These are phyloP conservation scores for Podocnemis expansa DNA, from an alignment of 2,113 vertebrate species.

Conservation along the genomic window DNA sequence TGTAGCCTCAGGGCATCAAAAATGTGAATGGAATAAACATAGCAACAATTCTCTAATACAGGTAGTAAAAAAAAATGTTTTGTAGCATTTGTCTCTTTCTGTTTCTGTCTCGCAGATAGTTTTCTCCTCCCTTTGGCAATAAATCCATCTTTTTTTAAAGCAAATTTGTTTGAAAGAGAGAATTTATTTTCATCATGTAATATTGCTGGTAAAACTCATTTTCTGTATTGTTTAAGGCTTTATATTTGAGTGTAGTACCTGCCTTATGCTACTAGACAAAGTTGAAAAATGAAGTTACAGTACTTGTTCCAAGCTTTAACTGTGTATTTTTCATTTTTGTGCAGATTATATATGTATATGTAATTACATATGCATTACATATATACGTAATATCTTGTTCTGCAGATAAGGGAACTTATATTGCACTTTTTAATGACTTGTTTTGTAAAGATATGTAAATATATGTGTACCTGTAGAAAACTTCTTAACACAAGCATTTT, in stretches of 20 bases:
- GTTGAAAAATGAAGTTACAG: not conserved
- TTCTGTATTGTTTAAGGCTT: not conserved
- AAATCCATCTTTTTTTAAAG: not conserved
- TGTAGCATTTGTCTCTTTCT: not conserved
- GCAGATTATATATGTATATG: not conserved
- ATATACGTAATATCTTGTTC: not conserved
- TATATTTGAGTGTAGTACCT: not conserved
- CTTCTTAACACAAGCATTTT: not conserved
- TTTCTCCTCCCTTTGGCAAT: not conserved
- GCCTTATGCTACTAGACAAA: not conserved
- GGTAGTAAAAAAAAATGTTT: not conserved
- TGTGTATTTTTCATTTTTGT: not conserved
- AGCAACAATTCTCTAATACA: not conserved
- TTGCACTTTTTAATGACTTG: not conserved
- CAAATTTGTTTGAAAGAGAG: not conserved
- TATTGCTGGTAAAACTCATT: not conserved
- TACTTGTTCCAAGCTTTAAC: not conserved
- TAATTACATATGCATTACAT: too few species aligned
- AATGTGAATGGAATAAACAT: constrained; percentile 3
- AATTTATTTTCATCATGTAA: not conserved
- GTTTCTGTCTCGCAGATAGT: not conserved
- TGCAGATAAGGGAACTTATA: not conserved
- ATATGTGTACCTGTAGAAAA: constrained; percentile 15
- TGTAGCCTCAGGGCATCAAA: not conserved
- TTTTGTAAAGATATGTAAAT: constrained; percentile 37